Base-by-base conservation (phyloP, 2,797 vertebrate genomes). In the Sebastolobus altivelis region DNA sequence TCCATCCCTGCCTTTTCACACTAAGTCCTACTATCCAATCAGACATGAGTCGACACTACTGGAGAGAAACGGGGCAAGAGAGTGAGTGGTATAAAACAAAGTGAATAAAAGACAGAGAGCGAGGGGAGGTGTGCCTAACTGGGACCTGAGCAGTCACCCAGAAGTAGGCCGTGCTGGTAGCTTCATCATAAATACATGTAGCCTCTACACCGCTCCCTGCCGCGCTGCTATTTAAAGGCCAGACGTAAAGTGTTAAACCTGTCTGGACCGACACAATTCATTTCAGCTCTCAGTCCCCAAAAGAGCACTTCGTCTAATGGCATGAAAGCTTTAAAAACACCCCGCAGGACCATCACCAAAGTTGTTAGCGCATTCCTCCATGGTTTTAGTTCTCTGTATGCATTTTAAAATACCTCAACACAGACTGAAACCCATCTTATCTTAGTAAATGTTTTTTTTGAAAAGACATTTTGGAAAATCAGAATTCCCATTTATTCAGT, bases 111-210 rank as follows among this genome's bases (percentile, higher is more conserved):
- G 27, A 73, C 7, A 54, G 43, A 46, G 31, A 54, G 10, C n/a
- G 35, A 43, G 67, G 52, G 3, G 59, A 62, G 37, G 71, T 79
- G 60, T 55, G 25, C 38, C 59, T 27, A 31, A 12, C 66, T 76
- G 77, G 73, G 71, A 84, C 83, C 73, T 66, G 63, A 87, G 90
- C 76, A 88, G 63, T 84, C 80, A 77, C 71, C 71, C 83, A 89
- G 86, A 94, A 92, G 80, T 91, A 92, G 92, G 88, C 80, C 91
- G 90, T 6, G 29, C 75, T 56, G 35, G 59, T 25, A 75, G 77
- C 72, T 56, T 89, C 88, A 90, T 94, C 87, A 92, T 91, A 89
- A 93, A 93, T 92, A 89, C 84, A 93, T 89, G 84, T 72, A 77
- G 75, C 52, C 70, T 54, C 70, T 43, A 72, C 81, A 75, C 37